These are phyloP conservation scores for Seira musarum DNA, from an alignment of 2,888 invertebrate species.

Conservation along the genomic window DNA sequence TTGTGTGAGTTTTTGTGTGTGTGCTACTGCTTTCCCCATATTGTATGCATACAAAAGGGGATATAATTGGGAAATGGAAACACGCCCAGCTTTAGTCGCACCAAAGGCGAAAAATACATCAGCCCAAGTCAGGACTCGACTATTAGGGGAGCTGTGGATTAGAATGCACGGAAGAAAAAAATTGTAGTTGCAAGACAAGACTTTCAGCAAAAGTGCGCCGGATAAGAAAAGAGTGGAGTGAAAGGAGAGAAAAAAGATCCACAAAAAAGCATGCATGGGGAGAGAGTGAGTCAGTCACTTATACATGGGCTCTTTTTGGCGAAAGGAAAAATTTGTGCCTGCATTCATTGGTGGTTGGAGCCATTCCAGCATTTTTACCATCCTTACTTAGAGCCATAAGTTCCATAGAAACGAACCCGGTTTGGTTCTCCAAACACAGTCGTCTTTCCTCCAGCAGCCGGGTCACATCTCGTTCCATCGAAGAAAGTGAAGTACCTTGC, in stretches of 20 bases:
- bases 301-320: background rate
- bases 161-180: conserved; percentile 3
- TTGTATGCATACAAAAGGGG: conserved; percentile 3
- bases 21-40: conserved; percentile 13
- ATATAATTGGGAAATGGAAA: conserved; percentile 22
- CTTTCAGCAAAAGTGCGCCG: conserved; percentile 2
- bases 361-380: conserved; percentile 13
- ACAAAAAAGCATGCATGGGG: background rate
- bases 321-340: background rate
- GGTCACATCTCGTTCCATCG: conserved; percentile 41
- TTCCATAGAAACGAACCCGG: conserved; percentile 54
- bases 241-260: background rate
- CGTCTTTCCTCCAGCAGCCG: conserved; percentile 46
- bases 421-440: conserved; percentile 51
- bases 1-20: no score
- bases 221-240: background rate
- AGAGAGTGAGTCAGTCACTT: conserved; percentile 6
- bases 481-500: background rate
- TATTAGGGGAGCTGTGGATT: background rate
- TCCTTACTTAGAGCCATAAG: conserved; percentile 15
- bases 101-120: conserved; percentile 19
- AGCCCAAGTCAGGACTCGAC: background rate
- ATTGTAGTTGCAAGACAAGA: background rate
- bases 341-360: conserved; percentile 8
- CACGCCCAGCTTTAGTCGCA: conserved; percentile 21